Percentiles rank a stretch among this genome's conserved stretches.
Evolutionary conservation across 64 coral and sea anemone genomes (phyloP).

Genomic region (Acropora tenuis): DNA sequence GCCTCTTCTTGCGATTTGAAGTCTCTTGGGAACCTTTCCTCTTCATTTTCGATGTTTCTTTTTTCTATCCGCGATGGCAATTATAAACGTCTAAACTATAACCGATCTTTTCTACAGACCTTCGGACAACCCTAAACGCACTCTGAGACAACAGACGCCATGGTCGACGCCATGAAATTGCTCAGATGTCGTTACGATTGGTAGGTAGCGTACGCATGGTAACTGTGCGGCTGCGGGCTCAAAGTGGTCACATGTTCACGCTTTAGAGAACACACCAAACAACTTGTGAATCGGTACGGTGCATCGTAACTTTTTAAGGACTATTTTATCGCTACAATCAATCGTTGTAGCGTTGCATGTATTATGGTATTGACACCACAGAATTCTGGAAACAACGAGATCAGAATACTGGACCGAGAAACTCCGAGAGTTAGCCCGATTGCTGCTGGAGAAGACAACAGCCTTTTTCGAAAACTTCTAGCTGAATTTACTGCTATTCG

Average conservation of each 20-base stretch:
- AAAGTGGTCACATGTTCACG: not conserved
- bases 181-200: too few relatives aligned
- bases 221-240: constrained; percentile 6
- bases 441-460: not conserved
- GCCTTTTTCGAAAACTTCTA: not conserved
- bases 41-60: too few relatives aligned
- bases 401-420: not conserved
- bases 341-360: not conserved
- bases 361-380: not conserved
- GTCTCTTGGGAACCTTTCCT: too few relatives aligned
- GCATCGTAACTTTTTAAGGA: not conserved
- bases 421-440: constrained; percentile 4
- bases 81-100: too few relatives aligned
- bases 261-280: not conserved
- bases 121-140: too few relatives aligned
- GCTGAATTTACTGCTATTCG: constrained; percentile 3
- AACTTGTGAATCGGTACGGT: not conserved
- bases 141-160: too few relatives aligned
- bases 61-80: too few relatives aligned
- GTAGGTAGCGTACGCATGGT: not conserved
- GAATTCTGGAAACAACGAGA: not conserved
- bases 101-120: too few relatives aligned
- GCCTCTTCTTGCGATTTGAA: too few relatives aligned
- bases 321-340: not conserved
- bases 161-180: too few relatives aligned